Conservation (phyloP, 2,113 vertebrate species). For the Mola mola region DNA sequence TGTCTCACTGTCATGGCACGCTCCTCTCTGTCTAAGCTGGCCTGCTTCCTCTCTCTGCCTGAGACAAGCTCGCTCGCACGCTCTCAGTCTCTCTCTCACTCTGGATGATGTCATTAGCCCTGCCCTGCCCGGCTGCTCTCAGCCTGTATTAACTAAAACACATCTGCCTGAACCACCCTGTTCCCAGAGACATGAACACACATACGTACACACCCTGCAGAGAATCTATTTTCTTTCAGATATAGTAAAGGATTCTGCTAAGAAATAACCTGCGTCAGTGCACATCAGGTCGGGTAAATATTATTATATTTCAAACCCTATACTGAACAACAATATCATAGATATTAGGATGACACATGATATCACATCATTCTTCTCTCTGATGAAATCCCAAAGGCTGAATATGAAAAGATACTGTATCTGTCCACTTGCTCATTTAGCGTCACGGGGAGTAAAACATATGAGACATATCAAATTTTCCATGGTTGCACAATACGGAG, state of each 20-base stretch:
- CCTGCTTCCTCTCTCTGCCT: constrained; percentile 59
- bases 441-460: too few relatives aligned
- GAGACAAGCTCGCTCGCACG: constrained; percentile 58
- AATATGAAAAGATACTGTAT: neutral
- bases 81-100: constrained; percentile 59
- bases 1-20: constrained; percentile 65
- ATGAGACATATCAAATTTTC: too few relatives aligned
- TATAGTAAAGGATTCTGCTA: neutral
- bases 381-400: too few relatives aligned
- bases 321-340: too few relatives aligned
- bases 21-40: constrained; percentile 68
- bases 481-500: neutral
- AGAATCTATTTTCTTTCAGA: neutral
- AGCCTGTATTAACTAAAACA: constrained; percentile 78
- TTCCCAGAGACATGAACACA: neutral
- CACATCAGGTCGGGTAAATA: neutral
- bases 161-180: constrained; percentile 72
- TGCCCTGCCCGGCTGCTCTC: constrained; percentile 80
- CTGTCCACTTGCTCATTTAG: neutral
- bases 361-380: too few relatives aligned
- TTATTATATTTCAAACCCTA: neutral
- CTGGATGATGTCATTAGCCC: constrained; percentile 88
- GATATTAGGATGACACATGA: too few relatives aligned
- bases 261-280: neutral
- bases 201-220: constrained; percentile 3